These are phyloP conservation scores for Zingel zingel DNA, from an alignment of 2,113 vertebrate genomes.

Conservation along the genomic window DNA sequence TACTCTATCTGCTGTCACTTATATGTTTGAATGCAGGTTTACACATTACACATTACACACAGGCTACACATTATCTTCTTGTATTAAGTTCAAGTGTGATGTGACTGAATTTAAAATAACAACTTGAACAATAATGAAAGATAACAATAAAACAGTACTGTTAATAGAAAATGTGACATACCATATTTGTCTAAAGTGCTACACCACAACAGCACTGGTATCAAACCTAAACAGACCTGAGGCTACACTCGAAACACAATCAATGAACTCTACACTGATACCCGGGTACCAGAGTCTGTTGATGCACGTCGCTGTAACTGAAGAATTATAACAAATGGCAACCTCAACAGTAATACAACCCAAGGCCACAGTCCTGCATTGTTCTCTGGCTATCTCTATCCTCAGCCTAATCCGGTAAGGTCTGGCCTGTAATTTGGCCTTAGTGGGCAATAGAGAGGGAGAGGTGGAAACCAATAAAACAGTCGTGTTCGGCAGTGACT, in stretches of 20 bases:
- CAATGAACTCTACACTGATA: slow-evolving; percentile 59
- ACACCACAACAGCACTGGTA: background rate
- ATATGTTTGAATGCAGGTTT: background rate
- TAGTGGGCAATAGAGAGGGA: slow-evolving; percentile 62
- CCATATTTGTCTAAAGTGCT: slow-evolving; percentile 8
- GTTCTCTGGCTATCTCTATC: slow-evolving; percentile 20
- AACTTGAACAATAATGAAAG: background rate
- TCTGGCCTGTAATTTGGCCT: slow-evolving; percentile 60
- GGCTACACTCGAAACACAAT: slow-evolving; percentile 45
- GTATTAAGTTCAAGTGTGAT: background rate
- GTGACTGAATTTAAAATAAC: background rate
- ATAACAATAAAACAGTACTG: background rate
- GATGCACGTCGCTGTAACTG: slow-evolving; percentile 21
- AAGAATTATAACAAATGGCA: slow-evolving; percentile 40
- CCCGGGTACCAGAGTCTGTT: slow-evolving; percentile 20
- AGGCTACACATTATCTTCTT: background rate
- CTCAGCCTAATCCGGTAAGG: slow-evolving; percentile 50
- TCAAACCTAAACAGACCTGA: slow-evolving; percentile 19
- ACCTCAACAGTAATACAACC: slow-evolving; percentile 5
- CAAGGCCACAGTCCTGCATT: slow-evolving; percentile 13
- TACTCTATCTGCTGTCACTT: background rate
- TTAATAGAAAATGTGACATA: background rate
- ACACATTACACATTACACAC: background rate
- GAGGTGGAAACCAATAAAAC: slow-evolving; percentile 72
- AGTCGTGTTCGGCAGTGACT: slow-evolving; percentile 25